Percentiles rank a stretch among this genome's conserved stretches.
Conservation (phyloP, 1,140 invertebrate genomes). For the Ips nitidus region DNA sequence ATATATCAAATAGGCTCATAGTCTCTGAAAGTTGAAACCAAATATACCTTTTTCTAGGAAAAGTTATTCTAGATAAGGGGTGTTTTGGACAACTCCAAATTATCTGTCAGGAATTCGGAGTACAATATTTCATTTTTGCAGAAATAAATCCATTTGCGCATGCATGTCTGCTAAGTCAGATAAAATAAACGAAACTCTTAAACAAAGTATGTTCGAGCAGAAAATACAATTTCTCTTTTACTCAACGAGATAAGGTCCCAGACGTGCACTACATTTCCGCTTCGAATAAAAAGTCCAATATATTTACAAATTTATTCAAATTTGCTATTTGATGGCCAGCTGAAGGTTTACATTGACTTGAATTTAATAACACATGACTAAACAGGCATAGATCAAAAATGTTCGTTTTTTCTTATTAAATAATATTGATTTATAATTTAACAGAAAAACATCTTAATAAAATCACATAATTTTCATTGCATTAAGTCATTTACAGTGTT, state of each 20-base stretch:
- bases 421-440: not conserved
- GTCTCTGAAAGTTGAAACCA: not conserved
- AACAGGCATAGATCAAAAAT: not conserved
- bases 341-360: too few relatives aligned
- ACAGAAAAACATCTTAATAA: not conserved
- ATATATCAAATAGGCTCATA: constrained; percentile 5
- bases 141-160: constrained; percentile 16
- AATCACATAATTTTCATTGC: not conserved
- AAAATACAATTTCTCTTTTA: constrained; percentile 24
- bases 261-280: constrained; percentile 17
- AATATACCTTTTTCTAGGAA: not conserved
- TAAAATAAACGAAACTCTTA: not conserved
- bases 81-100: not conserved
- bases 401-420: not conserved
- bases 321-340: constrained; percentile 7
- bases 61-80: not conserved
- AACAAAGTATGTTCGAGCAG: constrained; percentile 20
- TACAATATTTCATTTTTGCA: constrained; percentile 7
- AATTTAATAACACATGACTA: too few relatives aligned
- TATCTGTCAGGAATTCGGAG: not conserved
- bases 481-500: not conserved
- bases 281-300: constrained; percentile 9
- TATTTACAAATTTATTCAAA: constrained; percentile 27
- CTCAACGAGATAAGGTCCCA: constrained; percentile 22
- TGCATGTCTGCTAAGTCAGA: constrained; percentile 19